Conservation (phyloP, 2,888 invertebrate species). For the Cosmia trapezina region DNA sequence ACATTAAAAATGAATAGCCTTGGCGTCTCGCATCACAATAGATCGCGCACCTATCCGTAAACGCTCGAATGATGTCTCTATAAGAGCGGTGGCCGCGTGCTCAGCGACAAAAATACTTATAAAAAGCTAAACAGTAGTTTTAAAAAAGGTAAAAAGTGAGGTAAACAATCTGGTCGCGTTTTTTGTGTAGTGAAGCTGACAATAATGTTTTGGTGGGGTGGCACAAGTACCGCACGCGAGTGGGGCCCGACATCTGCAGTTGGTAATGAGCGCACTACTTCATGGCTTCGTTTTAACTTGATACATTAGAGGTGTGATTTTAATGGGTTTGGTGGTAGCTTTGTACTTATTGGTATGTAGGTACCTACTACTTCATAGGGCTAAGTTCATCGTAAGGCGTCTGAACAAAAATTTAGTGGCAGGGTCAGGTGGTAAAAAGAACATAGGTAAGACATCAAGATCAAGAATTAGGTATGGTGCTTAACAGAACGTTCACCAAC, state of each 20-base stretch:
- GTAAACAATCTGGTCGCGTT: constrained; percentile 88
- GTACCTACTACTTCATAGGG: background rate
- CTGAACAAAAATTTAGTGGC: background rate
- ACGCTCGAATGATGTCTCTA: constrained; percentile 84
- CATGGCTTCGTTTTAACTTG: constrained; percentile 27
- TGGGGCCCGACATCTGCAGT: constrained; percentile 76
- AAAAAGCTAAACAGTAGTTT: constrained; percentile 86
- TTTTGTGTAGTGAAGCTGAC: constrained; percentile 80
- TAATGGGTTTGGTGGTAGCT: constrained; percentile 13
- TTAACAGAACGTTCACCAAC: background rate
- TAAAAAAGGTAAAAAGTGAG: constrained; percentile 89
- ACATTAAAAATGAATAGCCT: constrained; percentile 87
- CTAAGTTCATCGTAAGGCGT: background rate
- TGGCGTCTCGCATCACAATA: constrained; percentile 80
- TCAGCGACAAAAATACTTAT: constrained; percentile 84
- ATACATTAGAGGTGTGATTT: constrained; percentile 42
- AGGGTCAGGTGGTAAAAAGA: no score
- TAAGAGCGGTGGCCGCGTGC: constrained; percentile 85
- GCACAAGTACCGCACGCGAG: constrained; percentile 83
- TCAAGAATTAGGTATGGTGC: no score
- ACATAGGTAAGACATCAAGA: no score
- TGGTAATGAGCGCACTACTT: constrained; percentile 54
- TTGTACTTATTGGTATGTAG: background rate
- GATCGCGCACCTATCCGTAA: constrained; percentile 73
- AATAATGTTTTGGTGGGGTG: constrained; percentile 82